These are phyloP conservation scores for Zapornia atra DNA, from an alignment of 2,113 vertebrate species.

Conservation along the genomic window DNA sequence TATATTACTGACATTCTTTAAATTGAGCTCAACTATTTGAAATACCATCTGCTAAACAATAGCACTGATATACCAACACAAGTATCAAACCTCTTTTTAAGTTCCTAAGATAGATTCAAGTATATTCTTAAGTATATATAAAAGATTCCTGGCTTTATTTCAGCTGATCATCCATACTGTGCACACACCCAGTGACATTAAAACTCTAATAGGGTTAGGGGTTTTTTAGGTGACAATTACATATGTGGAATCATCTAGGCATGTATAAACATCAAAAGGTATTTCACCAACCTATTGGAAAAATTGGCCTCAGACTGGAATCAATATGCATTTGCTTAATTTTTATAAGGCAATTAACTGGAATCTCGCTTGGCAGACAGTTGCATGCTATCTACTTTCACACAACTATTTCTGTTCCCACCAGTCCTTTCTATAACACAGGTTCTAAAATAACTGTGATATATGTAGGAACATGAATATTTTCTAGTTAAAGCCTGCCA, in stretches of 20 bases:
- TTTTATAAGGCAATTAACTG: constrained; percentile 30
- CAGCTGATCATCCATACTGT: background rate
- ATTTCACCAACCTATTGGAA: background rate
- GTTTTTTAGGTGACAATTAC: background rate
- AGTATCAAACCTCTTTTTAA: background rate
- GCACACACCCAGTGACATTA: background rate
- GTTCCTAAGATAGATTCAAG: background rate
- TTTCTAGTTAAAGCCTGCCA: constrained; percentile 38
- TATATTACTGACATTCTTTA: background rate
- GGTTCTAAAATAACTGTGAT: constrained; percentile 47
- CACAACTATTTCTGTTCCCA: constrained; percentile 48
- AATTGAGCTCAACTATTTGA: background rate
- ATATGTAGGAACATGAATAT: constrained; percentile 33
- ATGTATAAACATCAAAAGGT: background rate
- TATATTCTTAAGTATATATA: background rate
- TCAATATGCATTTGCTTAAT: background rate
- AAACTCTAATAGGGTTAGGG: background rate
- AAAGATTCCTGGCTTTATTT: background rate
- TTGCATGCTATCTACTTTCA: constrained; percentile 15
- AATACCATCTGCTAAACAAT: background rate
- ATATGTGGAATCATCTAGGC: background rate
- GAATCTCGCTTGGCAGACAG: constrained; percentile 10
- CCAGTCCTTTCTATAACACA: constrained; percentile 6
- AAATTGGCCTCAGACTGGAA: background rate
- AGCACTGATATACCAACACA: background rate